Evolutionary conservation across 2,113 vertebrate species (phyloP).

Genomic region (Atlantisia rogersi): DNA sequence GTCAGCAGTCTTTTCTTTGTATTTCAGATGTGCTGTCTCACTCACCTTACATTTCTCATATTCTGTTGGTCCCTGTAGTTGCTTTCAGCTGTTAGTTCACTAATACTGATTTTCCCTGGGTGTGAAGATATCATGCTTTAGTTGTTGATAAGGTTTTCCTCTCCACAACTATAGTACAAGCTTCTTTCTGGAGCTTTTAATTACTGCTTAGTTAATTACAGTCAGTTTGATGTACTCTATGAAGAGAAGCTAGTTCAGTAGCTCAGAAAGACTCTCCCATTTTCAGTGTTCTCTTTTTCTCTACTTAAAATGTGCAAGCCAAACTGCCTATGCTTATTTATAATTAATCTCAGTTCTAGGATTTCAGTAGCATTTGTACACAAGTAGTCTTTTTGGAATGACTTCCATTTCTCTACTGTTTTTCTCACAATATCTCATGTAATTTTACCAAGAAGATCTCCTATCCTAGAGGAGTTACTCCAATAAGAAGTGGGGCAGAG

Average conservation of each 20-base stretch:
- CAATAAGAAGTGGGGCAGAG: neutral
- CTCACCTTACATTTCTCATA: neutral
- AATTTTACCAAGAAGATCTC: neutral
- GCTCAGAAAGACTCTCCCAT: neutral
- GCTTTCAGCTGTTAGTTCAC: neutral
- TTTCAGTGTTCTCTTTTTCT: neutral
- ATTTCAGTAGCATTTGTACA: neutral
- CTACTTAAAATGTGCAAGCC: neutral
- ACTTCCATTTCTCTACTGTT: neutral
- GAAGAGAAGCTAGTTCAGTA: neutral
- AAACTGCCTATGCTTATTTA: neutral
- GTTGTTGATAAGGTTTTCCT: neutral
- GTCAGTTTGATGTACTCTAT: neutral
- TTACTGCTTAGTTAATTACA: neutral
- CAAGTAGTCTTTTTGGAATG: neutral
- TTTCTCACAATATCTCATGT: neutral
- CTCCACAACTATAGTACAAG: neutral
- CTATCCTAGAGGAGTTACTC: neutral
- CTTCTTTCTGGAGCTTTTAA: neutral
- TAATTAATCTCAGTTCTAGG: neutral
- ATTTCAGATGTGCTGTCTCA: neutral
- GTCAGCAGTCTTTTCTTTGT: neutral
- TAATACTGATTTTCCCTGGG: neutral
- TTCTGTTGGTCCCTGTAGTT: neutral
- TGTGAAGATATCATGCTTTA: neutral